Conservation (phyloP, 2,888 invertebrate genomes). For the Liopterus haemorrhoidalis region DNA sequence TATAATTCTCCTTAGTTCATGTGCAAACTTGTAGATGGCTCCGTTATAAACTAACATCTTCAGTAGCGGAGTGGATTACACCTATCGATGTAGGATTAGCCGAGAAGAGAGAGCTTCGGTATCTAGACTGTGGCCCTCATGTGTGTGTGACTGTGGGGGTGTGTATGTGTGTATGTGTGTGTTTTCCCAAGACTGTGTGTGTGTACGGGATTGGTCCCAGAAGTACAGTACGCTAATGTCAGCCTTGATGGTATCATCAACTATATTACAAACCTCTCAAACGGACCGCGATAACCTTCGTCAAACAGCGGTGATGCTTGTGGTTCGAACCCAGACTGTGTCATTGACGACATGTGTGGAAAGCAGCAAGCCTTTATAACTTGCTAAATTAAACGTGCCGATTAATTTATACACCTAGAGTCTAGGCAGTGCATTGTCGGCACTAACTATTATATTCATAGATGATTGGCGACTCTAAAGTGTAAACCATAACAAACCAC, state of each 20-base stretch:
- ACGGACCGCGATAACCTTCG: constrained; percentile 42
- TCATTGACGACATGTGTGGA: constrained; percentile 5
- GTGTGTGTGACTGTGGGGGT: constrained; percentile 7
- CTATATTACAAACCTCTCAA: constrained; percentile 46
- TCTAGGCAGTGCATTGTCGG: no score
- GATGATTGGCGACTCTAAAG: no score
- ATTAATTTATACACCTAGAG: constrained; percentile 16
- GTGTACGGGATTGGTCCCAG: constrained; percentile 44
- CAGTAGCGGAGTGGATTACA: no score
- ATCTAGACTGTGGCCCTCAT: no score
- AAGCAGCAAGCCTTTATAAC: constrained; percentile 16
- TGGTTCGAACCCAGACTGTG: constrained; percentile 15
- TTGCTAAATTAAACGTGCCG: constrained; percentile 20
- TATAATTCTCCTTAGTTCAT: no score
- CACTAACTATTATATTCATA: no score
- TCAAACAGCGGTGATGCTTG: constrained; percentile 31
- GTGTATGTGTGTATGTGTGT: not conserved
- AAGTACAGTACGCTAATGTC: constrained; percentile 46
- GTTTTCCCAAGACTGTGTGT: no score
- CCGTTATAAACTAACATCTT: no score
- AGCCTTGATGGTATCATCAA: constrained; percentile 44
- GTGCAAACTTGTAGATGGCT: no score
- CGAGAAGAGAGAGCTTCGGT: not conserved
- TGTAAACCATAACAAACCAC: no score
- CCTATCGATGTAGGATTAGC: constrained; percentile 9